Percentiles rank a stretch among this genome's conserved stretches.
These are phyloP conservation scores for Prietella phreatophila DNA, from an alignment of 2,113 vertebrate species.

Conservation along the genomic window DNA sequence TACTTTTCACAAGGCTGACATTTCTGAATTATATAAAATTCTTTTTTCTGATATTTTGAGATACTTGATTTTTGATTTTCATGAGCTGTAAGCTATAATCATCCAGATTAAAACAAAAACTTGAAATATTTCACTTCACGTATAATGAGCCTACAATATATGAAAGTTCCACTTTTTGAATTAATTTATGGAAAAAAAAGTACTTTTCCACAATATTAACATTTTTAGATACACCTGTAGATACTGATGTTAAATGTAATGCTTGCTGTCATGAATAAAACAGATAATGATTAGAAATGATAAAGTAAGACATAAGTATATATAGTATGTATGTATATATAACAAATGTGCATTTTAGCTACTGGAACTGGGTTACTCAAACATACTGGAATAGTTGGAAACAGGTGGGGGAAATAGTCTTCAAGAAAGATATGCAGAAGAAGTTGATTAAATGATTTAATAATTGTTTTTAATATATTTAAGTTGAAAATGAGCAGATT, in stretches of 20 bases:
- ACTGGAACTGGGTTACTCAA: not conserved
- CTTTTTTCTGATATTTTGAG: too few relatives aligned
- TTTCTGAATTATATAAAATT: too few relatives aligned
- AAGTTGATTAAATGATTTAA: slow-evolving; percentile 12
- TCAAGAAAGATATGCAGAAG: not conserved
- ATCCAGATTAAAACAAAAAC: too few relatives aligned
- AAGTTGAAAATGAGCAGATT: not conserved
- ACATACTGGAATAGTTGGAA: not conserved
- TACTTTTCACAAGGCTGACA: too few relatives aligned
- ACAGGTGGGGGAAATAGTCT: not conserved
- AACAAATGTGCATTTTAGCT: not conserved
- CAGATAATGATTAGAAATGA: not conserved
- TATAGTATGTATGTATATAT: not conserved
- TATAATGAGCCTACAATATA: too few relatives aligned
- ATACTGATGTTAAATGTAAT: not conserved
- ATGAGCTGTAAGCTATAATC: too few relatives aligned
- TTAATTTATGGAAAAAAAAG: too few relatives aligned
- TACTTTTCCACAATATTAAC: too few relatives aligned
- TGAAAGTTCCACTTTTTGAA: too few relatives aligned
- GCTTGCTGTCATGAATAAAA: not conserved
- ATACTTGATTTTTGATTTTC: too few relatives aligned
- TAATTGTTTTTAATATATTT: not conserved
- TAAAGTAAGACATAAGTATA: not conserved
- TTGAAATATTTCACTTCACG: too few relatives aligned
- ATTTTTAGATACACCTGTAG: not conserved